These are phyloP conservation scores for Chelidonichthys spinosus DNA, from an alignment of 2,797 vertebrate genomes.

Conservation along the genomic window DNA sequence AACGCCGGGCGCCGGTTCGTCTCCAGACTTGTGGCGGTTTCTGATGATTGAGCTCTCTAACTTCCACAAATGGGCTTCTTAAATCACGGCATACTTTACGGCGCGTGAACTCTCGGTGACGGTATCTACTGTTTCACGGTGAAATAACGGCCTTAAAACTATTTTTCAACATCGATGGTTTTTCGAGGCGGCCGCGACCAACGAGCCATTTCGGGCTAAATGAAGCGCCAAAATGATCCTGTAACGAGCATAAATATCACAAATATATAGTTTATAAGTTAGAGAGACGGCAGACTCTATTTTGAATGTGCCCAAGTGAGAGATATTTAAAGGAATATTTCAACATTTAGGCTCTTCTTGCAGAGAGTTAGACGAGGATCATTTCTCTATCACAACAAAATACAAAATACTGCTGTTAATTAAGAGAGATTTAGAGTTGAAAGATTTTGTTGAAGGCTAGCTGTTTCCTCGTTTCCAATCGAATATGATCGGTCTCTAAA, in stretches of 20 bases:
- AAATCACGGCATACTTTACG: slow-evolving; percentile 95
- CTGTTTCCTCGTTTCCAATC: too few relatives aligned
- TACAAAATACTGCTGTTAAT: too few relatives aligned
- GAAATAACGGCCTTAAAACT: slow-evolving; percentile 87
- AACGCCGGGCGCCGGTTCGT: slow-evolving; percentile 88
- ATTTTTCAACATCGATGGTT: slow-evolving; percentile 59
- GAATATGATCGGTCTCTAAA: too few relatives aligned
- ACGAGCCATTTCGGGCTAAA: slow-evolving; percentile 32
- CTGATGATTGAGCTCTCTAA: slow-evolving; percentile 94
- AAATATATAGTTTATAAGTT: slow-evolving; percentile 24
- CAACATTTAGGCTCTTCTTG: not conserved
- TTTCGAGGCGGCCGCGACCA: too few relatives aligned
- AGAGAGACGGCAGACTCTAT: not conserved
- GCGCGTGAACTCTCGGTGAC: slow-evolving; percentile 88
- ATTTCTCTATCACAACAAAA: too few relatives aligned
- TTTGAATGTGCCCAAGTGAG: not conserved
- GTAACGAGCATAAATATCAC: slow-evolving; percentile 21
- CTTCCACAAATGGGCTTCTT: slow-evolving; percentile 93
- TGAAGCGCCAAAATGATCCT: slow-evolving; percentile 27
- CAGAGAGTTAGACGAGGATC: not conserved
- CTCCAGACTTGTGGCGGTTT: slow-evolving; percentile 88
- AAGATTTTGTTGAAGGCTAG: too few relatives aligned
- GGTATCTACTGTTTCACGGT: slow-evolving; percentile 89
- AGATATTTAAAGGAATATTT: not conserved
- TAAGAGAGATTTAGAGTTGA: too few relatives aligned